These are phyloP conservation scores for Symphodus melops DNA, from an alignment of 2,113 vertebrate species.

Conservation along the genomic window DNA sequence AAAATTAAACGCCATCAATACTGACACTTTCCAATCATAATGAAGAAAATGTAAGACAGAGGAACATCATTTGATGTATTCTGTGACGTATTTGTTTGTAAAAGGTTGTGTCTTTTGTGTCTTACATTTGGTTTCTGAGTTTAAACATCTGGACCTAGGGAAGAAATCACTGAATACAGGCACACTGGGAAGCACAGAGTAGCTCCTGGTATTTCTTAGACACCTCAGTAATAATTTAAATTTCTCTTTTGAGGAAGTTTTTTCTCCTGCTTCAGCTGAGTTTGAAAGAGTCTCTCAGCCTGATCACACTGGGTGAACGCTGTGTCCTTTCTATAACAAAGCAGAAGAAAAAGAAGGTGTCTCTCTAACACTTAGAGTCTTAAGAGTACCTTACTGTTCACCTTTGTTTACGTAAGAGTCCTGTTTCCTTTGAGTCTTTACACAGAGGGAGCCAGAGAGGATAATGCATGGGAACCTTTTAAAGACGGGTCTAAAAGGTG, in stretches of 20 bases:
- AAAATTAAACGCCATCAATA: too few species aligned
- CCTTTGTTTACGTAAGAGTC: conserved; percentile 24
- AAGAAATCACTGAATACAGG: background rate
- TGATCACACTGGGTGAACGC: conserved; percentile 12
- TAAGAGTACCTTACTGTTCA: conserved; percentile 23
- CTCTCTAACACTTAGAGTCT: background rate
- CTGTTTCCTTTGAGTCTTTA: background rate
- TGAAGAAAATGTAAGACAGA: too few species aligned
- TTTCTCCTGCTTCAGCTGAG: conserved; percentile 1
- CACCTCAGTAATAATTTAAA: conserved; percentile 14
- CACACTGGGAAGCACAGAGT: background rate
- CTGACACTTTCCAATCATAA: too few species aligned
- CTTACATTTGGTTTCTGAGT: background rate
- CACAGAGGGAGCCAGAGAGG: background rate
- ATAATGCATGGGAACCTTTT: conserved; percentile 1
- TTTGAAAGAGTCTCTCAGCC: conserved; percentile 19
- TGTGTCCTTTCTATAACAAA: conserved; percentile 22
- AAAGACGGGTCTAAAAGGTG: background rate
- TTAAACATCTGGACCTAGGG: background rate
- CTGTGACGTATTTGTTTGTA: background rate
- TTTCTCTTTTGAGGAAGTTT: conserved; percentile 19
- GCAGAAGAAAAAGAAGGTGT: conserved; percentile 6
- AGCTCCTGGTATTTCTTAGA: conserved; percentile 18
- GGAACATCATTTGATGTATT: too few species aligned
- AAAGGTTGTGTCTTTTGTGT: background rate